Conservation (phyloP, 2,113 vertebrate species). For the human (Homo sapiens) region GRCh38 chr11:69833001-69833500, state of each 20-base stretch:
- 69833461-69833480: neutral
- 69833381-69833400: accelerated
- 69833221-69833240: accelerated
- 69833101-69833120: accelerated
- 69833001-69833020: neutral
- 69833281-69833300: neutral
- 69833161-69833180: accelerated
- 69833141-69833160: neutral
- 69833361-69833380: accelerated
- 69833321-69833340: accelerated
- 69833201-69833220: accelerated
- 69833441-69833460: too few relatives aligned
- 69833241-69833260: accelerated
- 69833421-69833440: accelerated
- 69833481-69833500: neutral
- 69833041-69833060: accelerated
- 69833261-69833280: neutral
- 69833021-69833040: too few relatives aligned
- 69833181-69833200: accelerated
- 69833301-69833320: neutral
- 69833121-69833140: accelerated
- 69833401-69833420: too few relatives aligned
- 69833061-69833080: accelerated
- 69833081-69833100: accelerated
- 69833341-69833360: neutral